Evolutionary conservation across 2,888 invertebrate species (phyloP), one percentile per base, ranked within the genome.

Genomic region (Dolichomitus sp.): DNA sequence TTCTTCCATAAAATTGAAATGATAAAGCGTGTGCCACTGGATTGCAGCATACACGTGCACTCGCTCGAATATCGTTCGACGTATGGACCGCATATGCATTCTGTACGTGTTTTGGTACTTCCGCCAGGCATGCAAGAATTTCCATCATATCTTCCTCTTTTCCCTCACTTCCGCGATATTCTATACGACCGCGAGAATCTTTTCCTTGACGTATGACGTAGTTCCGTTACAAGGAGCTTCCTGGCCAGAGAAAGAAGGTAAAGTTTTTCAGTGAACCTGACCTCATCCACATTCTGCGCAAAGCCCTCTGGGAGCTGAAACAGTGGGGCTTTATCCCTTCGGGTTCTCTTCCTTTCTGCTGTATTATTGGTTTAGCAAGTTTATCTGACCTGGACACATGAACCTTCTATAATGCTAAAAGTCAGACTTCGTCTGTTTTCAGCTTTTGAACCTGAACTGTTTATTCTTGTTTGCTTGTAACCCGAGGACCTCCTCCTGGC

Each of bases 1-100:
- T 80, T 90, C 89, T 88, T 84, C 90, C 91, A 91, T 91, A 91
- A 93, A 93, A 93, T 93, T 93, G 92, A 89, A 91, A 92, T 92
- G 93, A 93, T 92, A 92, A 92, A 91, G 89, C 87, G 86, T 81
- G 87, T 81, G 48, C 45, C 33, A 48, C 59, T 30, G 48, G 14
- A 59, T 48, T 48, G 72, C 59, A 48, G 48, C 61, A 61, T 37
- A 37, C 61, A 66, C 66, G 50, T 61, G 48, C 33, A 40, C 69
- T 69, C 50, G 48, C 42, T 52, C 45, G 52, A 68, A 77, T 66
- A 40, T 74, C 59, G 70, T 61, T 77, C 59, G 70, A 68, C 70
- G 73, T 78, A 33, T 48, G 27, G 19, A 19, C 33, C 45, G 52
- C 52, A 45, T 66, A 54, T 33, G 54, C 72, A 45, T 72, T n/a